phyloP scores from a whole-genome alignment of 2,797 vertebrate genomes.

The Balearica regulorum region DNA sequence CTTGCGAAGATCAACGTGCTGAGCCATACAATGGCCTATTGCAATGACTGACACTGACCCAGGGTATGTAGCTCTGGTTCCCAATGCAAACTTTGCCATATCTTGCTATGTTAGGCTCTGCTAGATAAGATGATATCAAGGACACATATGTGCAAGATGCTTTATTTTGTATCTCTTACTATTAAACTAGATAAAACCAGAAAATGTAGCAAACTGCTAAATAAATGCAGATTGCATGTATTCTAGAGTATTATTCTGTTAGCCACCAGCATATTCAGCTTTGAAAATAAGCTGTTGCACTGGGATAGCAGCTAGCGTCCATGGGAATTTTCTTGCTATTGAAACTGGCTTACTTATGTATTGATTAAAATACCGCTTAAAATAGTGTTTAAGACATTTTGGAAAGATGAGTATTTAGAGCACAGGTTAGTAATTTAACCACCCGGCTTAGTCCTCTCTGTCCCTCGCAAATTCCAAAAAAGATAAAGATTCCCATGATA shows the following conservation, averaged over 20 bases:
- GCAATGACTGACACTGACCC: background rate
- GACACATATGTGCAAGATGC: accelerated
- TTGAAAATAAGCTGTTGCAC: background rate
- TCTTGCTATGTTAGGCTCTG: background rate
- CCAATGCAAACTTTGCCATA: background rate
- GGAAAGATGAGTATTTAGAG: background rate
- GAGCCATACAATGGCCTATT: background rate
- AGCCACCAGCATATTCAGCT: background rate
- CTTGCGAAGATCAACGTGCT: background rate
- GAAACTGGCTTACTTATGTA: background rate
- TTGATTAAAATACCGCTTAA: slow-evolving; percentile 31
- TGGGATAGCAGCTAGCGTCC: background rate
- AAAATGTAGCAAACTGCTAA: background rate
- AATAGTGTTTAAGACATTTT: slow-evolving; percentile 8
- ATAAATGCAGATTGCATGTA: background rate
- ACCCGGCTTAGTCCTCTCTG: background rate
- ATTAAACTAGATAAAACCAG: background rate
- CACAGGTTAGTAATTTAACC: background rate
- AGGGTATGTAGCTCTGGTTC: background rate
- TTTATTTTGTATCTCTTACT: background rate
- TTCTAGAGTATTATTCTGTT: background rate
- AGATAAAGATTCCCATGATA: background rate
- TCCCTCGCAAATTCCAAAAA: background rate
- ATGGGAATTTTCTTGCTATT: background rate
- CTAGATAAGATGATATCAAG: background rate